Evolutionary conservation across 2,888 invertebrate genomes (phyloP).

Genomic region (Steinernema scapterisci): DNA sequence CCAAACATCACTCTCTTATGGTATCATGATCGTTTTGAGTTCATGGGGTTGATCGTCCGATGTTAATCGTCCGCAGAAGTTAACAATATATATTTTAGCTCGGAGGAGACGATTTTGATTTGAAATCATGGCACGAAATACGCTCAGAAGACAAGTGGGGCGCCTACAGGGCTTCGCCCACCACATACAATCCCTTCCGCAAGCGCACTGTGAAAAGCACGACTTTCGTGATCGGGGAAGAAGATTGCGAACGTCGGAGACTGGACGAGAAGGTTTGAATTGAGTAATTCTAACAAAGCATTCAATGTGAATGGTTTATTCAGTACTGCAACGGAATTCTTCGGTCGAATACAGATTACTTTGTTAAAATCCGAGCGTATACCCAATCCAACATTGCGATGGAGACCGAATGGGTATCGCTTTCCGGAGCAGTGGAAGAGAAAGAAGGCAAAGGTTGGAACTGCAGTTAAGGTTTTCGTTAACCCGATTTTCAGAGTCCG

Average conservation of each 20-base stretch:
- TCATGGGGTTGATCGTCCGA: no score
- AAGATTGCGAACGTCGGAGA: slow-evolving; percentile 60
- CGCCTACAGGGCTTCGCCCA: slow-evolving; percentile 58
- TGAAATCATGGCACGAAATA: slow-evolving; percentile 64
- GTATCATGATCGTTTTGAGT: no score
- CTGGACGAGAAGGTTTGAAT: slow-evolving; percentile 57
- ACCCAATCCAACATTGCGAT: slow-evolving; percentile 61
- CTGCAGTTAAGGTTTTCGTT: not conserved
- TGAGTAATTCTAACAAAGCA: slow-evolving; percentile 1
- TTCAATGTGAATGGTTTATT: slow-evolving; percentile 14
- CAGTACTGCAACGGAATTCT: slow-evolving; percentile 65
- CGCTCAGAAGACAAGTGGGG: slow-evolving; percentile 58
- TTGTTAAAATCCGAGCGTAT: slow-evolving; percentile 62
- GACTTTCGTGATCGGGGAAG: slow-evolving; percentile 59
- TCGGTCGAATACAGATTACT: slow-evolving; percentile 58
- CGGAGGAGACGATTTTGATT: slow-evolving; percentile 62
- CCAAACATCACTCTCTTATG: no score
- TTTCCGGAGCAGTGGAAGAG: slow-evolving; percentile 49
- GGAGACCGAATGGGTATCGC: slow-evolving; percentile 63
- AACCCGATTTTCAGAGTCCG: slow-evolving; percentile 31
- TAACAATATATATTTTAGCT: slow-evolving; percentile 46
- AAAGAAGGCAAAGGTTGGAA: slow-evolving; percentile 29
- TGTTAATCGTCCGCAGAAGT: no score
- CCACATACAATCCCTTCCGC: slow-evolving; percentile 59
- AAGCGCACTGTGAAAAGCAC: slow-evolving; percentile 46